Evolutionary conservation across 1,140 invertebrate genomes (phyloP), one percentile per base, ranked within the genome.

Genomic region (Pseudomyrmex concolor): DNA sequence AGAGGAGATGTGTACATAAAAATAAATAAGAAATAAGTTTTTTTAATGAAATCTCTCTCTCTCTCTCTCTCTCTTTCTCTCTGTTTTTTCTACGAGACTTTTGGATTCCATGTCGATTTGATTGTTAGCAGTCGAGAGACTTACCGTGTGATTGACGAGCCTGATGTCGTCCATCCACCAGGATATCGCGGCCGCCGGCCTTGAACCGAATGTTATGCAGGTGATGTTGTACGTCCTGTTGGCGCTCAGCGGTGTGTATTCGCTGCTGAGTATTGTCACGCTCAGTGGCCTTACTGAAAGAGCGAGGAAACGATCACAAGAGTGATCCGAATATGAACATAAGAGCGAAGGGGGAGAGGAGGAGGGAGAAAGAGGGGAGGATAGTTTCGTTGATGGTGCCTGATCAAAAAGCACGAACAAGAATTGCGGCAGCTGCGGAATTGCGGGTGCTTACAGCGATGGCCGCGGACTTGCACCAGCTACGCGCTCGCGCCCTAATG

Each of bases 161-260:
- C 95, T 95, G 76, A 95, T 95, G 9, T 96, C 96, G 25, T 97
- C 96, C 91, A 97, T 95, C 96, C 96, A 98, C 97, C 97, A 98
- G 0, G 96, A 96, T 70, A 98, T 95, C 66, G 95, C 96, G 0
- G 97, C 97, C 0, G 97, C 95, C 8, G 97, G 97, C 67, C 97
- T 94, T 22, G 97, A 97, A 34, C 97, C 97, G n/a, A 96, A 95
- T 1, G 97, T 96, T 91, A 96, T 96, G 91, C 97, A 98, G 84
- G 95, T 96, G 74, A 98, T 95, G 84, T 97, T 96, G 85, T 97
- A 97, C 83, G 95, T 95, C 73, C 96, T 95, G 73, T 97, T 97
- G 1, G 97, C 97, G 25, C 97, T 97, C 25, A 98, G 95, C 0
- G 97, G 97, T 12, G 92, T 90, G 84, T 97, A 96, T 85, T 97